Conservation (phyloP, 2,888 invertebrate species). For the Beris chalybata region DNA sequence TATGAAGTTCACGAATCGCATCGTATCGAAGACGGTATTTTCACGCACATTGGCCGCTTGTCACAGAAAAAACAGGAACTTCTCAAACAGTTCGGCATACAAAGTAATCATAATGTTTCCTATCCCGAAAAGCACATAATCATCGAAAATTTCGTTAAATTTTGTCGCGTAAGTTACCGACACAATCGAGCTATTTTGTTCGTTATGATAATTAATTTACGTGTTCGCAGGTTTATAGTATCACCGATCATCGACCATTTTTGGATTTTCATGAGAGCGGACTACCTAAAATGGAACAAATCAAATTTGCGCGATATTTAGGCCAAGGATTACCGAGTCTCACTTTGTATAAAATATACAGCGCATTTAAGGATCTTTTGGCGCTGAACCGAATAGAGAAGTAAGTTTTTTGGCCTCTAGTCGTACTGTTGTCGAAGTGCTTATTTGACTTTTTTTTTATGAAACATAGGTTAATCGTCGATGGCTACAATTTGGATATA, state of each 20-base stretch:
- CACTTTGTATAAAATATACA: slow-evolving; percentile 55
- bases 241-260: slow-evolving; percentile 57
- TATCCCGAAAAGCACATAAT: slow-evolving; percentile 57
- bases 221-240: slow-evolving; percentile 51
- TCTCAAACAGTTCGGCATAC: slow-evolving; percentile 57
- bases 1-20: slow-evolving; percentile 55
- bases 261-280: slow-evolving; percentile 57
- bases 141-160: slow-evolving; percentile 57
- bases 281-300: slow-evolving; percentile 55
- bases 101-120: slow-evolving; percentile 56
- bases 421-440: slow-evolving; percentile 6
- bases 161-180: slow-evolving; percentile 56
- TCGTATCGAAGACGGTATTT: slow-evolving; percentile 55
- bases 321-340: slow-evolving; percentile 56
- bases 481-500: slow-evolving; percentile 52
- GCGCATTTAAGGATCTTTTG: slow-evolving; percentile 53
- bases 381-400: slow-evolving; percentile 53
- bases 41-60: slow-evolving; percentile 54
- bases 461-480: slow-evolving; percentile 45
- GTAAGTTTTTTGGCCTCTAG: slow-evolving; percentile 43
- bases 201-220: neutral
- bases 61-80: slow-evolving; percentile 56
- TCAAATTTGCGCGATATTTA: slow-evolving; percentile 56
- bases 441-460: slow-evolving; percentile 3
- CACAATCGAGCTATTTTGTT: slow-evolving; percentile 16